Base-by-base conservation (phyloP, 2,888 invertebrate species). In the Eupeodes latifasciatus region DNA sequence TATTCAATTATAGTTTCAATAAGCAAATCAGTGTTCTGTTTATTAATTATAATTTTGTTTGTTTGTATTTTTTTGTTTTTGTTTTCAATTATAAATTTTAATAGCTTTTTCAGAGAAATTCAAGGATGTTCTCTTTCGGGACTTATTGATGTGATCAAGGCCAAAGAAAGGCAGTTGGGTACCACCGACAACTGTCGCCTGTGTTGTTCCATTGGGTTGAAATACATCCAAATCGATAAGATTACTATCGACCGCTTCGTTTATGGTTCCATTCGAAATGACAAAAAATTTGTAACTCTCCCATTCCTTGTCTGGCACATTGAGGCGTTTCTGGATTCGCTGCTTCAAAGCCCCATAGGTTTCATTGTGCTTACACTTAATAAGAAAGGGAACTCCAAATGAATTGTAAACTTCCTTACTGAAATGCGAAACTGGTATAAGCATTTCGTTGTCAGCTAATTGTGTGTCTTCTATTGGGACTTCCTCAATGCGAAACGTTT, bases 101-200 rank as follows among this genome's bases (percentile, higher is more conserved):
- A 99, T 99, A 92, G 99, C 98, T 95, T 99, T 99, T 95, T 99
- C 99, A 93, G 99, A 95, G 94, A 98, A 98, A 94, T 98, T 98
- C 94, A 98, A 97, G 92, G 99, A 96, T 92, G 98, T 97, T 91
- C 98, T 96, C 94, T 98, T 99, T 76, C 99, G 98, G 90, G 98
- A 97, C 94, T 99, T 99, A 95, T 99, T 99, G 92, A 98, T 96
- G 94, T 99, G 99, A 94, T 99, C 99, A 92, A 99, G 95, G 61
- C 99, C 99, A 90, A 99, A 95, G 98, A 98, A 99, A 80, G 99
- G 96, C 94, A 96, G 95, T 89, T 95, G 96, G 90, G 95, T 95
- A 90, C 94, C 94, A 91, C 94, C 95, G 94, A 93, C 91, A 51
- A 91, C 85, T 40, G 81, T 78, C 40, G 89, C 81, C 64, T 85